These are phyloP conservation scores for Malacoraja senta DNA, from an alignment of 2,797 vertebrate species.

Conservation along the genomic window DNA sequence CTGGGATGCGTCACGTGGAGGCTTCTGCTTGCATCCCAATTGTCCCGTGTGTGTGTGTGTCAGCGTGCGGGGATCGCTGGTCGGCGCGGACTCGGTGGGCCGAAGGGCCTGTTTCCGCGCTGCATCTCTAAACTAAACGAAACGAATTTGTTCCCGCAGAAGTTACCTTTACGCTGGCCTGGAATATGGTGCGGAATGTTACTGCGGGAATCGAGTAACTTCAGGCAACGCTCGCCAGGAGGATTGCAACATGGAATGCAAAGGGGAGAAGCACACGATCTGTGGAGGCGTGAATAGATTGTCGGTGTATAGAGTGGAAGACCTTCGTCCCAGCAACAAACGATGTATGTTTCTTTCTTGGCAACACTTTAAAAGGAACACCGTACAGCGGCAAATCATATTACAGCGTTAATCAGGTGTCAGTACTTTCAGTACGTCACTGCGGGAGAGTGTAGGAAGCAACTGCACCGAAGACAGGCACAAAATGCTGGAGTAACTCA, in stretches of 20 bases:
- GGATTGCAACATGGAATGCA: constrained; percentile 83
- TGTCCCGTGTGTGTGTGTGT: no score
- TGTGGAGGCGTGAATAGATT: constrained; percentile 82
- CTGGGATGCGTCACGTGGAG: no score
- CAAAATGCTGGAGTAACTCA: no score
- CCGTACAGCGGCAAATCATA: not conserved
- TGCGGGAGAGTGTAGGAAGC: no score
- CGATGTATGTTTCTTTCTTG: constrained; percentile 66
- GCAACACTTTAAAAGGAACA: not conserved
- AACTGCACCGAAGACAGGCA: no score
- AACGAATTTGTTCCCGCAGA: constrained; percentile 51
- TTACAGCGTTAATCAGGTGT: not conserved
- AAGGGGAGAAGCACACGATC: constrained; percentile 70
- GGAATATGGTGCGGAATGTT: constrained; percentile 86
- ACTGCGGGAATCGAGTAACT: constrained; percentile 82
- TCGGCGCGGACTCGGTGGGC: no score
- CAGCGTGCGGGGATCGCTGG: no score
- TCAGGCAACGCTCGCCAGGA: constrained; percentile 56
- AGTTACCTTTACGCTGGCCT: constrained; percentile 83
- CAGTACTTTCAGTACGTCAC: not conserved
- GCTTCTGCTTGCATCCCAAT: no score
- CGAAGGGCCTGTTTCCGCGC: no score
- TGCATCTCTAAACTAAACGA: no score
- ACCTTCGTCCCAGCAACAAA: constrained; percentile 60
- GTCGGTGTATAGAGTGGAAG: constrained; percentile 79